Conservation (phyloP, 1,140 invertebrate species). For the Trichogramma pretiosum region DNA sequence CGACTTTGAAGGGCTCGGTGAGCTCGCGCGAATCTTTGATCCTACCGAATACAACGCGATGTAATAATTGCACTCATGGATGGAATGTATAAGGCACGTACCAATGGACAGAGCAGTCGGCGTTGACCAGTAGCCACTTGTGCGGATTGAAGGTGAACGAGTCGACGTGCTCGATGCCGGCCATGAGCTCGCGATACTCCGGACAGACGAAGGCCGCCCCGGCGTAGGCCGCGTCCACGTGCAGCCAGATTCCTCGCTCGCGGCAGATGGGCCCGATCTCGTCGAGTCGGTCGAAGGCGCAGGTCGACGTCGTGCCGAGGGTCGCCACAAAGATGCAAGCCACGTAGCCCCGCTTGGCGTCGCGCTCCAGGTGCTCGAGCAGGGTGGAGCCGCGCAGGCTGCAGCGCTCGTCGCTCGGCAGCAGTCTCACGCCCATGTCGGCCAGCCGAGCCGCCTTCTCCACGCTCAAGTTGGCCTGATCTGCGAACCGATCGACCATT, state of each 20-base stretch:
- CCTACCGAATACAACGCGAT: slow-evolving; percentile 41
- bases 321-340: slow-evolving; percentile 85
- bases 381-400: slow-evolving; percentile 72
- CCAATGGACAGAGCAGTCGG: slow-evolving; percentile 90
- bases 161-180: slow-evolving; percentile 78
- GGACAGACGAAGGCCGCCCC: slow-evolving; percentile 91
- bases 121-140: slow-evolving; percentile 92
- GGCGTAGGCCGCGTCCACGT: slow-evolving; percentile 91
- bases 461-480: slow-evolving; percentile 89
- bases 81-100: no score
- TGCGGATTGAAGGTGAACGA: slow-evolving; percentile 95
- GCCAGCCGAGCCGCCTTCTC: slow-evolving; percentile 87
- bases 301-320: slow-evolving; percentile 81
- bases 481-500: slow-evolving; percentile 48
- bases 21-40: slow-evolving; percentile 72
- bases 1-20: slow-evolving; percentile 81
- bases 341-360: slow-evolving; percentile 70
- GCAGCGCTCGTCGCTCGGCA: slow-evolving; percentile 72
- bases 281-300: slow-evolving; percentile 77
- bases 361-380: slow-evolving; percentile 71
- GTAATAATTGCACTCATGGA: neutral
- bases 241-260: slow-evolving; percentile 72
- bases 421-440: slow-evolving; percentile 71
- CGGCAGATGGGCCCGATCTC: slow-evolving; percentile 77
- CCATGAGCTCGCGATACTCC: slow-evolving; percentile 82